Conservation (phyloP, 2,888 invertebrate species). For the Venustoraphidia nigricollis region DNA sequence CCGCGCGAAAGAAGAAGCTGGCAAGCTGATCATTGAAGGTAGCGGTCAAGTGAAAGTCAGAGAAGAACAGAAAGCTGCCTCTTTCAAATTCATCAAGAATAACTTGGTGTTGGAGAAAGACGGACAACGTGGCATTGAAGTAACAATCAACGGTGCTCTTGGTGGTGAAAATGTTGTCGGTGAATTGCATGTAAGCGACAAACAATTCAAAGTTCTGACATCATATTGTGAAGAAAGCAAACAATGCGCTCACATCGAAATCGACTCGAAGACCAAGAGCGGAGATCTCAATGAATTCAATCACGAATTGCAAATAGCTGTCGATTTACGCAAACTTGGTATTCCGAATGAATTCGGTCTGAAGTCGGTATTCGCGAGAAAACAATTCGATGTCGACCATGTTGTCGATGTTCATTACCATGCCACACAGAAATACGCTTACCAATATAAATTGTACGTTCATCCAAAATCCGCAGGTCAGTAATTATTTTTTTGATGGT, state of each 20-base stretch:
- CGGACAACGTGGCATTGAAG: constrained; percentile 50
- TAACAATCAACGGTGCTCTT: constrained; percentile 47
- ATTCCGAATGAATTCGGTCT: constrained; percentile 60
- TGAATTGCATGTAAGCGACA: constrained; percentile 53
- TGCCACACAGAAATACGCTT: constrained; percentile 50
- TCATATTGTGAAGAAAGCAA: constrained; percentile 67
- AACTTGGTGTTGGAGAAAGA: constrained; percentile 38
- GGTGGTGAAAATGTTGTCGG: constrained; percentile 55
- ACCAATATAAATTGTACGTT: constrained; percentile 49
- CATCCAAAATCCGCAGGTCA: constrained; percentile 45
- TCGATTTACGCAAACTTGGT: constrained; percentile 60
- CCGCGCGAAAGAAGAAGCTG: constrained; percentile 51
- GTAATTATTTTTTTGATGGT: constrained; percentile 17
- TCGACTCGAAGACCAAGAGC: constrained; percentile 35
- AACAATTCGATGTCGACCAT: constrained; percentile 44
- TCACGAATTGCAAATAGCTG: constrained; percentile 45
- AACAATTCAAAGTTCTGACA: constrained; percentile 52
- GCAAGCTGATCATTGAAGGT: constrained; percentile 58
- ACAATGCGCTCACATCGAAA: constrained; percentile 58
- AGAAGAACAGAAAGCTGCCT: constrained; percentile 50
- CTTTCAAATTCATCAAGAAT: constrained; percentile 57
- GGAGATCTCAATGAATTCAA: constrained; percentile 36
- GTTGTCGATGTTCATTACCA: constrained; percentile 56
- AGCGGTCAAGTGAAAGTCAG: constrained; percentile 55
- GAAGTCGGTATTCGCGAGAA: constrained; percentile 43